These are phyloP conservation scores for Sphaerodactylus townsendi DNA, from an alignment of 2,113 vertebrate genomes.

Conservation along the genomic window DNA sequence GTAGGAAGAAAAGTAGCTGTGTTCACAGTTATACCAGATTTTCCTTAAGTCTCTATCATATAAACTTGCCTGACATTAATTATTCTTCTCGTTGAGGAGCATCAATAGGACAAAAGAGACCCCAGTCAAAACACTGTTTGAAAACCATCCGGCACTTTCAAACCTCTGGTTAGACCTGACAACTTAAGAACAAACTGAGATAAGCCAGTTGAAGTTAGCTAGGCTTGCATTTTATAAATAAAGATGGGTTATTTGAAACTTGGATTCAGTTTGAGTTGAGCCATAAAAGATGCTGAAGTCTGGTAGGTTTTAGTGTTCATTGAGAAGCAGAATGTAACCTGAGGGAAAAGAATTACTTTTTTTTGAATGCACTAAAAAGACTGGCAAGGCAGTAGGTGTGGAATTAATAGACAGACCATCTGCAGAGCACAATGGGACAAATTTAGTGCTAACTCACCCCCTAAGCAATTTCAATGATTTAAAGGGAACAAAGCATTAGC, in stretches of 20 bases:
- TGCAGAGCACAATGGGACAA: neutral
- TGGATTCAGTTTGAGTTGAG: neutral
- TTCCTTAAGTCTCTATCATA: too few relatives aligned
- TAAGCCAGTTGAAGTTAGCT: neutral
- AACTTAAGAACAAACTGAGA: neutral
- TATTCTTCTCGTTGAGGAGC: too few relatives aligned
- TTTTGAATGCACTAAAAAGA: neutral
- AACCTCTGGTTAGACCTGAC: neutral
- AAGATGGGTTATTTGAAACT: neutral
- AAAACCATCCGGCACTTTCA: neutral
- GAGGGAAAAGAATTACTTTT: neutral
- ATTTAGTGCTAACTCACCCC: constrained; percentile 2
- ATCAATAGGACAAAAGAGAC: too few relatives aligned
- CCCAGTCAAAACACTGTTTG: neutral
- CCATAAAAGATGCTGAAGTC: neutral
- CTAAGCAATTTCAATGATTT: neutral
- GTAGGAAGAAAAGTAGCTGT: too few relatives aligned
- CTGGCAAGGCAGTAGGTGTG: neutral
- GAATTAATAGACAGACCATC: neutral
- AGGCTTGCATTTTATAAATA: neutral
- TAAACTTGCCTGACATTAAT: too few relatives aligned
- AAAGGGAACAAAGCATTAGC: neutral
- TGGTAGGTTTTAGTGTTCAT: neutral
- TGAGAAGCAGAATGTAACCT: neutral
- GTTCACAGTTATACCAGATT: too few relatives aligned